Evolutionary conservation across 2,797 vertebrate species (phyloP), one percentile per base, ranked within the genome.

Genomic region (Danio kyathit): DNA sequence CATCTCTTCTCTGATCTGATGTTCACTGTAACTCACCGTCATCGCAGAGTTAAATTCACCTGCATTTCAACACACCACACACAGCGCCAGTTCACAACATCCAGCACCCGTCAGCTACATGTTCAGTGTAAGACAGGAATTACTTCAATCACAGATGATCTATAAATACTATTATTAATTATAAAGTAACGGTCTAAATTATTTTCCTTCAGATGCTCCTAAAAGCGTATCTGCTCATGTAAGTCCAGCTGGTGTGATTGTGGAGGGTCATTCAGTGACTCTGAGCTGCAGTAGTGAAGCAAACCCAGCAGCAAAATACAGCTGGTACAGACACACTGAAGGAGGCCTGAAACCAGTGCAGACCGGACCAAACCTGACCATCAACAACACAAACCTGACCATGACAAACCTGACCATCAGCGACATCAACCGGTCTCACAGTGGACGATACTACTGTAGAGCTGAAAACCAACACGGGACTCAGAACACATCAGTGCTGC

Each of bases 251-350:
- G 29, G 29, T 29, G 29, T 29, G 3, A 3, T 3, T 1, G 73
- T 52, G 56, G 71, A 75, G 49, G 64, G 64, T 0, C 5, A 3
- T 41, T 59, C 56, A 6, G 73, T 76, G 73, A 70, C 44, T 76
- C 72, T 81, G 71, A 81, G 41, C 63, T 81, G 79, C 52, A 81
- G 48, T 61, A 81, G 79, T 48, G 60, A 56, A 14, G 60, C 48
- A 46, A 54, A 75, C 51, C 21, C 63, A 52, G 17, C 66, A 11
- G 6, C 19, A 12, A 64, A 38, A 49, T 70, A 72, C 64, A 82
- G 11, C 64, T 82, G 80, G 80, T 80, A 46, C 80, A 85, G 76
- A 81, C 21, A 60, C 52, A 81, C 66, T 46, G 65, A 74, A 57
- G 64, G 54, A n/a, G 64, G 41, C 21, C 38, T 79, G 63, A 59